phyloP scores from a whole-genome alignment of 2,888 invertebrate species.

The Cheilosia grossa region DNA sequence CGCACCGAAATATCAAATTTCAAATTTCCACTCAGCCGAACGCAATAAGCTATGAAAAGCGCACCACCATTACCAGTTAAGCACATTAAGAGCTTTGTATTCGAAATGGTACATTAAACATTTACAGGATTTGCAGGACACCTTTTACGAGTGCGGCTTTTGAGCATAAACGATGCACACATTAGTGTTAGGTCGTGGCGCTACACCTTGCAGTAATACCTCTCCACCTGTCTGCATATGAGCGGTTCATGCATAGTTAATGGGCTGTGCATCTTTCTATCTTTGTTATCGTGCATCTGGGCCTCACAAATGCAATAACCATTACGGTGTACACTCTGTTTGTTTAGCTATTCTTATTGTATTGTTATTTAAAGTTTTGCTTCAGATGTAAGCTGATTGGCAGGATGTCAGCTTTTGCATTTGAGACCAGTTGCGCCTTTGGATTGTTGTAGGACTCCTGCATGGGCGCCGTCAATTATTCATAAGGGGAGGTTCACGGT shows the following conservation, averaged over 20 bases:
- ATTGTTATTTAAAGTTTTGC: constrained; percentile 39
- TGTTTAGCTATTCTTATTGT: constrained; percentile 5
- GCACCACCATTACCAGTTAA: constrained; percentile 72
- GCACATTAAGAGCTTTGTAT: constrained; percentile 74
- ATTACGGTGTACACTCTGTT: constrained; percentile 12
- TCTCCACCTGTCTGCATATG: constrained; percentile 24
- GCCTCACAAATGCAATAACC: constrained; percentile 36
- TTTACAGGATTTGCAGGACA: constrained; percentile 72
- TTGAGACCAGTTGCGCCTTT: constrained; percentile 27
- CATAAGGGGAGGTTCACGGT: constrained; percentile 21
- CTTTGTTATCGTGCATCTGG: constrained; percentile 27
- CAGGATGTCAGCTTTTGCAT: constrained; percentile 16
- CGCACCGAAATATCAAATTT: constrained; percentile 64
- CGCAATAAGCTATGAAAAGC: constrained; percentile 74
- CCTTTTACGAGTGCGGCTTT: constrained; percentile 72
- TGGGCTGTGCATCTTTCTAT: constrained; percentile 64
- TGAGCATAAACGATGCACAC: constrained; percentile 72
- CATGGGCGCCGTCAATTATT: constrained; percentile 34
- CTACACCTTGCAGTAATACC: constrained; percentile 53
- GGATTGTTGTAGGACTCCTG: not conserved
- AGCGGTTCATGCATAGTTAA: constrained; percentile 49
- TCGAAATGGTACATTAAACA: constrained; percentile 74
- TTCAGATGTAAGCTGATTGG: not conserved
- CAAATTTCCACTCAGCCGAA: constrained; percentile 70
- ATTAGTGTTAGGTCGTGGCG: constrained; percentile 48